Percentiles rank a stretch among this genome's conserved stretches.
Conservation (phyloP, 1,140 invertebrate genomes). For the Cotesia glomerata region DNA sequence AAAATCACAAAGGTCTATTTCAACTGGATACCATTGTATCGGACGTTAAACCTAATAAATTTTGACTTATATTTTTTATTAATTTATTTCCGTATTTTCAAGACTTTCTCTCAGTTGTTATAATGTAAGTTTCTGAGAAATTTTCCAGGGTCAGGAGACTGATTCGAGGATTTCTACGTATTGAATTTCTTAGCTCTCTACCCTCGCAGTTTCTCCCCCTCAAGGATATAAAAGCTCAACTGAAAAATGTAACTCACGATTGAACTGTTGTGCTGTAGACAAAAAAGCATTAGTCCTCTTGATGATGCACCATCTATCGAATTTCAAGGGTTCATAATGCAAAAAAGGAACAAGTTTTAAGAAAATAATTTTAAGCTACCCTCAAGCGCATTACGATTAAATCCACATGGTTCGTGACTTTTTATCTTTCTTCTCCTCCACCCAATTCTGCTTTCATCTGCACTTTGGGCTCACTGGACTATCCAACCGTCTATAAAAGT, state of each 20-base stretch:
- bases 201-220: neutral
- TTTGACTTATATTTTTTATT: neutral
- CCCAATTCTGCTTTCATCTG: neutral
- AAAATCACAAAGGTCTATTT: neutral
- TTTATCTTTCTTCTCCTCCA: neutral
- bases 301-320: constrained; percentile 23
- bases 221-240: constrained; percentile 24
- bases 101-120: neutral
- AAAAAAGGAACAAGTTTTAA: constrained; percentile 1
- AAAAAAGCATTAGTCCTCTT: constrained; percentile 20
- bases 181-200: constrained; percentile 28
- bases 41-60: neutral
- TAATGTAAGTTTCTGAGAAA: constrained; percentile 21
- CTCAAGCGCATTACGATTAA: constrained; percentile 6
- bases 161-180: constrained; percentile 17
- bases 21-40: neutral
- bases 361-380: constrained; percentile 28
- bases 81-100: constrained; percentile 12
- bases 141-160: constrained; percentile 10
- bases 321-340: constrained; percentile 23
- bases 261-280: neutral
- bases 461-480: neutral
- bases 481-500: neutral
- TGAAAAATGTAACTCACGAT: constrained; percentile 35
- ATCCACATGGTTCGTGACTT: constrained; percentile 3